A percentile compares a stretch with the other conserved stretches of the same genome.
phyloP scores from a whole-genome alignment of 2,888 invertebrate genomes.

The Drosophila monieri region DNA sequence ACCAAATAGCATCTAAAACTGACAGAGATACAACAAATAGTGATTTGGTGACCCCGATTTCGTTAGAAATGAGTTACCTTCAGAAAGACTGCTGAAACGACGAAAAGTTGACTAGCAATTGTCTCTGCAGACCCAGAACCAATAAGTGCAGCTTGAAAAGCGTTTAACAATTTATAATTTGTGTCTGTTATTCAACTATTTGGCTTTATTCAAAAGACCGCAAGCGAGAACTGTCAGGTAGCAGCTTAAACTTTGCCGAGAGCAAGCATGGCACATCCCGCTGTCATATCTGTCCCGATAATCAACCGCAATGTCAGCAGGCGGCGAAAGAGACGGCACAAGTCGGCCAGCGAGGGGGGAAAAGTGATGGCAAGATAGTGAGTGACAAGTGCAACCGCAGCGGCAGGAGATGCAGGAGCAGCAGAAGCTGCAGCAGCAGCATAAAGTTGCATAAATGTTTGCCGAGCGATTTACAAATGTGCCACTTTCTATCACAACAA shows the following conservation, averaged over 20 bases:
- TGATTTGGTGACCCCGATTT: no score
- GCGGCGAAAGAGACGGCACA: slow-evolving; percentile 36
- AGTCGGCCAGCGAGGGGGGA: neutral
- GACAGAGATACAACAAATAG: no score
- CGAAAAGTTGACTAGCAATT: neutral
- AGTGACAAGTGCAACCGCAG: slow-evolving; percentile 47
- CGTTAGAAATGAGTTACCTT: no score
- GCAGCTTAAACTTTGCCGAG: slow-evolving; percentile 6
- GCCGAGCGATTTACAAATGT: slow-evolving; percentile 63
- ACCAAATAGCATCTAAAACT: no score
- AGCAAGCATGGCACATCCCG: slow-evolving; percentile 25
- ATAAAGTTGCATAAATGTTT: slow-evolving; percentile 56
- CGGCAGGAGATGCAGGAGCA: slow-evolving; percentile 14
- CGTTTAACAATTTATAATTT: neutral
- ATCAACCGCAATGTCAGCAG: slow-evolving; percentile 70
- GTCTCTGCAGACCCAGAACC: neutral
- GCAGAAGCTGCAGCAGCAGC: slow-evolving; percentile 19
- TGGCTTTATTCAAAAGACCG: neutral
- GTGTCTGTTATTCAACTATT: neutral
- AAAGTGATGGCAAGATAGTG: slow-evolving; percentile 3
- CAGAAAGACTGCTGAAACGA: no score
- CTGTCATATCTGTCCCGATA: slow-evolving; percentile 62
- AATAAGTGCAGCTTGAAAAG: no score
- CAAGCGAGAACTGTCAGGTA: neutral
- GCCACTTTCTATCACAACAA: slow-evolving; percentile 74